Conservation (phyloP, 2,797 vertebrate genomes). For the Tenualosa thibaudeaui region DNA sequence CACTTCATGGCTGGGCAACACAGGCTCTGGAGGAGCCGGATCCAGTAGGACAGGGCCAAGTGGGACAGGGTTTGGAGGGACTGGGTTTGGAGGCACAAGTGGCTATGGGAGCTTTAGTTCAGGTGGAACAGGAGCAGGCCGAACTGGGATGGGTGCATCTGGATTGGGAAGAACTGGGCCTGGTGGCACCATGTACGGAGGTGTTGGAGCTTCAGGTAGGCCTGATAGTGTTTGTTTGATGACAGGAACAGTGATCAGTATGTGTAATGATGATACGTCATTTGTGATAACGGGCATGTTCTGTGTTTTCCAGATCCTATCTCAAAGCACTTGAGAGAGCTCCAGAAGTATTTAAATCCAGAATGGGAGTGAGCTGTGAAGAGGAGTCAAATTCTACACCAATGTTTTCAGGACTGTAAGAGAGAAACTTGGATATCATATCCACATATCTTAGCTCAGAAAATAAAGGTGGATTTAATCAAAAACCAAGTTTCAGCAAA, state of each 20-base stretch:
- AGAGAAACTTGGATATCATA: neutral
- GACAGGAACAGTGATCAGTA: neutral
- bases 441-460: neutral
- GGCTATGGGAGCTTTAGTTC: conserved; percentile 1
- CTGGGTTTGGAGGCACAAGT: conserved; percentile 19
- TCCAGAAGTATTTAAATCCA: conserved; percentile 40
- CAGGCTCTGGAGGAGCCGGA: conserved; percentile 31
- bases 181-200: neutral
- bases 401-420: neutral
- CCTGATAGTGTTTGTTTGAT: neutral
- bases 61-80: neutral
- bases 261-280: neutral
- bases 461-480: neutral
- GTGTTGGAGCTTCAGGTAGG: neutral
- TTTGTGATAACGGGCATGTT: neutral
- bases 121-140: conserved; percentile 21
- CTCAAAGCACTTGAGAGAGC: conserved; percentile 43
- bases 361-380: neutral
- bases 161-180: conserved; percentile 22
- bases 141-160: conserved; percentile 32
- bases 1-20: neutral
- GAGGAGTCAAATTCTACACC: neutral
- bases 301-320: conserved; percentile 41
- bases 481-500: neutral
- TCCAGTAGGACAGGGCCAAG: conserved; percentile 29